Conservation (phyloP, 2,888 invertebrate species). For the Hipparchia semele region DNA sequence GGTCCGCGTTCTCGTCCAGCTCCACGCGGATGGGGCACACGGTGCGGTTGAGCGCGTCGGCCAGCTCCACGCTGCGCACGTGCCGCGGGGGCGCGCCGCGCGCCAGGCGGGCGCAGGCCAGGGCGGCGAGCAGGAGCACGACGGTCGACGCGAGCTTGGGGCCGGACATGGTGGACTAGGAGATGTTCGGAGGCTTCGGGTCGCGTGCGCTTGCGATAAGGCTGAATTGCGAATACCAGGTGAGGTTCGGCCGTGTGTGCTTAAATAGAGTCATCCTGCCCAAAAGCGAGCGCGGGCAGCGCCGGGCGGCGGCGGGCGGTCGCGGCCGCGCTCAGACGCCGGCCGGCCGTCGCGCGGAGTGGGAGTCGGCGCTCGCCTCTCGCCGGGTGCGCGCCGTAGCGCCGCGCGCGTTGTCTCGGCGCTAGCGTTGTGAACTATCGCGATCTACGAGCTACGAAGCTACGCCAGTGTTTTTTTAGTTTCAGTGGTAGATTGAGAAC, state of each 20-base stretch:
- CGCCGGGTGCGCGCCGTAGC: no score
- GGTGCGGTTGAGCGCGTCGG: slow-evolving; percentile 60
- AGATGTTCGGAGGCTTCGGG: slow-evolving; percentile 15
- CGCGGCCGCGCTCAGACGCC: slow-evolving; percentile 33
- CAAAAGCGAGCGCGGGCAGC: slow-evolving; percentile 18
- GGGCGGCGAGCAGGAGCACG: slow-evolving; percentile 41
- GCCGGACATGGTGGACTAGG: slow-evolving; percentile 30
- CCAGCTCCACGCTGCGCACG: slow-evolving; percentile 53
- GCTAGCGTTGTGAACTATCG: not conserved
- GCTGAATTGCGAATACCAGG: slow-evolving; percentile 57
- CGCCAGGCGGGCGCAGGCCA: slow-evolving; percentile 38
- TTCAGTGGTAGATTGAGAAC: not conserved
- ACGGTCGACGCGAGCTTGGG: slow-evolving; percentile 32
- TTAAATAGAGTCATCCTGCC: slow-evolving; percentile 34
- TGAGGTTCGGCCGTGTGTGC: slow-evolving; percentile 31
- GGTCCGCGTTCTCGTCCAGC: slow-evolving; percentile 57
- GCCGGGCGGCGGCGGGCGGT: slow-evolving; percentile 34
- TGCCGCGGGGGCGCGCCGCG: slow-evolving; percentile 33
- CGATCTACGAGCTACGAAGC: not conserved
- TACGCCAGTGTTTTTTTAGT: not conserved
- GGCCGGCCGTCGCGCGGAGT: slow-evolving; percentile 32
- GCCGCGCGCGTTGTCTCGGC: not conserved
- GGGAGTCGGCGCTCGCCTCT: not conserved
- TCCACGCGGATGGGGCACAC: slow-evolving; percentile 68
- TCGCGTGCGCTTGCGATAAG: slow-evolving; percentile 52